Conservation (phyloP, 2,797 vertebrate species). For the Rhincodon typus region DNA sequence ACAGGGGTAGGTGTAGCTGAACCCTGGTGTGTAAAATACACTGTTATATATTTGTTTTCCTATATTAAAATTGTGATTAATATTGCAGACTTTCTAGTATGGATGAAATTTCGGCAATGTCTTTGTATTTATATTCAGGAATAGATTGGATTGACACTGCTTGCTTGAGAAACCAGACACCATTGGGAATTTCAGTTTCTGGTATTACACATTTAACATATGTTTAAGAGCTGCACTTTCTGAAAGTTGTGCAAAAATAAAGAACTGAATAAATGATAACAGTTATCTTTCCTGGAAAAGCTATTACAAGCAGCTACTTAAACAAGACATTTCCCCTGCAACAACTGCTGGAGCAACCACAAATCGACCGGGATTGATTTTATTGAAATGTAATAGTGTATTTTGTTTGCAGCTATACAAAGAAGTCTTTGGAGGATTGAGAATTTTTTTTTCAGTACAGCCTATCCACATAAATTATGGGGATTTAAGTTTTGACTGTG, state of each 20-base stretch:
- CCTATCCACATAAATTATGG: neutral
- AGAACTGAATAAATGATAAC: neutral
- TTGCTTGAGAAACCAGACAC: neutral
- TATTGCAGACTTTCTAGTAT: neutral
- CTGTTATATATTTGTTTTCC: neutral
- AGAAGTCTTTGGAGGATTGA: slow-evolving; percentile 26
- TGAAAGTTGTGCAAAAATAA: slow-evolving; percentile 16
- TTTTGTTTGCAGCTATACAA: neutral
- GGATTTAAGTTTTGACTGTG: neutral
- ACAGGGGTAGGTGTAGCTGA: neutral
- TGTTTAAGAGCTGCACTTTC: neutral
- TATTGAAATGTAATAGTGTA: neutral
- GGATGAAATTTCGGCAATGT: neutral
- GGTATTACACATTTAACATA: neutral
- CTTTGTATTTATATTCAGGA: neutral
- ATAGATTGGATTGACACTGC: neutral
- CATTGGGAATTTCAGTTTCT: neutral
- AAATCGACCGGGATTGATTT: slow-evolving; percentile 11
- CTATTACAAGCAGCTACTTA: slow-evolving; percentile 21
- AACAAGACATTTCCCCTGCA: neutral
- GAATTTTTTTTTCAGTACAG: neutral
- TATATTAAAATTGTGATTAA: neutral
- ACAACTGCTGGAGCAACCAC: neutral
- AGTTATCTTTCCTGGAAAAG: slow-evolving; percentile 19
- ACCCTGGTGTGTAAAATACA: neutral